phyloP scores from a whole-genome alignment of 2,113 vertebrate genomes.

The Hippoglossus stenolepis region DNA sequence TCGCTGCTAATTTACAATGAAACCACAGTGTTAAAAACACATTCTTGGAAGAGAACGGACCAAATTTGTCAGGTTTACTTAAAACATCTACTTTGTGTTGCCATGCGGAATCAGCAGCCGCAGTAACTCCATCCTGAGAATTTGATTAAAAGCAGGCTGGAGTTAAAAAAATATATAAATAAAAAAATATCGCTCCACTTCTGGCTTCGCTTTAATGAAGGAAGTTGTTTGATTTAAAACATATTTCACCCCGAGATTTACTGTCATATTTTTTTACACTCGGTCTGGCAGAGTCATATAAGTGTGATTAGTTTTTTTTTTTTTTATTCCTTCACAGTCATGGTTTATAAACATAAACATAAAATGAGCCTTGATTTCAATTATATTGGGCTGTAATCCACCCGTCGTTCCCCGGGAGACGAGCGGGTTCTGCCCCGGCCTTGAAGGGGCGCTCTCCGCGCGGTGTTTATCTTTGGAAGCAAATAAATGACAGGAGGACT shows the following conservation, averaged over 20 bases:
- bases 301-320: neutral
- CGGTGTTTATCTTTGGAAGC: slow-evolving; percentile 15
- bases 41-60: neutral
- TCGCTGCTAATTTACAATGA: neutral
- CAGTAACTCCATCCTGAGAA: slow-evolving; percentile 12
- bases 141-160: slow-evolving; percentile 39
- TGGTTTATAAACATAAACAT: slow-evolving; percentile 11
- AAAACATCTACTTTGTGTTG: slow-evolving; percentile 1
- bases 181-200: slow-evolving; percentile 12
- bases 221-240: slow-evolving; percentile 29
- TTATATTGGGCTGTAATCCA: neutral
- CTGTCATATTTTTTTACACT: slow-evolving; percentile 2
- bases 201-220: slow-evolving; percentile 32
- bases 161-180: neutral
- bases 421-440: neutral
- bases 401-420: neutral
- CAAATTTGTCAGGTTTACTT: slow-evolving; percentile 6
- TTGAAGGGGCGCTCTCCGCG: slow-evolving; percentile 42
- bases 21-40: neutral
- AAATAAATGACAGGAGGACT: slow-evolving; percentile 6
- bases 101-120: slow-evolving; percentile 20
- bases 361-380: slow-evolving; percentile 16
- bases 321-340: neutral
- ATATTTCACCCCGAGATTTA: neutral
- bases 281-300: slow-evolving; percentile 2